Evolutionary conservation across 64 coral and sea anemone species (phyloP).

Genomic region (Cladopsammia gracilis): DNA sequence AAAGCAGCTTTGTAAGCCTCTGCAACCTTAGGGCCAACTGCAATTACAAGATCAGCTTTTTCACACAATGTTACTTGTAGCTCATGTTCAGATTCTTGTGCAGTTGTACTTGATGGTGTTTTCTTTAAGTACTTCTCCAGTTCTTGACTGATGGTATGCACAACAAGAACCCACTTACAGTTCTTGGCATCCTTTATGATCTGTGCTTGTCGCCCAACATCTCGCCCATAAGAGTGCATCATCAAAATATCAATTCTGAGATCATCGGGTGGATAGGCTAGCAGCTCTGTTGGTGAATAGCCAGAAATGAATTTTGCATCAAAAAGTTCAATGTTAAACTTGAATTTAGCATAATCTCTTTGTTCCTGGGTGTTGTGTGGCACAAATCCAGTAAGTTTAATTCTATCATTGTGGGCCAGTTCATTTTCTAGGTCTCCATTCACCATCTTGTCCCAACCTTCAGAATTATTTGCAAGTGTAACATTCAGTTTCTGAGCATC

Average conservation of each 20-base stretch:
- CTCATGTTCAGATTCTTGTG: neutral
- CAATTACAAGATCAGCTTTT: constrained; percentile 37
- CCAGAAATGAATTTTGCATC: constrained; percentile 11
- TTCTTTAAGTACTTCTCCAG: constrained; percentile 16
- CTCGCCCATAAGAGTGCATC: constrained; percentile 1
- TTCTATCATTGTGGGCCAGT: neutral
- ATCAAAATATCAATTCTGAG: constrained; percentile 39
- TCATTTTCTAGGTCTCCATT: constrained; percentile 5
- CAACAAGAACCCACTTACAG: constrained; percentile 25
- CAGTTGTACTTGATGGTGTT: neutral
- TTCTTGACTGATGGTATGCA: constrained; percentile 35
- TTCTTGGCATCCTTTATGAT: constrained; percentile 7
- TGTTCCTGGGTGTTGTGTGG: constrained; percentile 7
- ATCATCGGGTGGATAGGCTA: constrained; percentile 21
- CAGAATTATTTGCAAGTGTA: neutral
- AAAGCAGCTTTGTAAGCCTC: constrained; percentile 27
- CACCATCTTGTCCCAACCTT: constrained; percentile 10
- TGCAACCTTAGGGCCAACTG: constrained; percentile 40
- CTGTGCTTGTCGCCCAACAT: constrained; percentile 32
- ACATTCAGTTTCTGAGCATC: neutral
- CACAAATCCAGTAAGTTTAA: constrained; percentile 15
- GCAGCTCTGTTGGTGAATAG: neutral
- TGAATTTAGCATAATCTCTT: neutral
- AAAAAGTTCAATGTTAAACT: neutral
- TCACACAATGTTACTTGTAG: constrained; percentile 21